Percentiles rank a stretch among this genome's conserved stretches.
Conservation (phyloP, 2,888 invertebrate genomes). For the Andrena bucephala region DNA sequence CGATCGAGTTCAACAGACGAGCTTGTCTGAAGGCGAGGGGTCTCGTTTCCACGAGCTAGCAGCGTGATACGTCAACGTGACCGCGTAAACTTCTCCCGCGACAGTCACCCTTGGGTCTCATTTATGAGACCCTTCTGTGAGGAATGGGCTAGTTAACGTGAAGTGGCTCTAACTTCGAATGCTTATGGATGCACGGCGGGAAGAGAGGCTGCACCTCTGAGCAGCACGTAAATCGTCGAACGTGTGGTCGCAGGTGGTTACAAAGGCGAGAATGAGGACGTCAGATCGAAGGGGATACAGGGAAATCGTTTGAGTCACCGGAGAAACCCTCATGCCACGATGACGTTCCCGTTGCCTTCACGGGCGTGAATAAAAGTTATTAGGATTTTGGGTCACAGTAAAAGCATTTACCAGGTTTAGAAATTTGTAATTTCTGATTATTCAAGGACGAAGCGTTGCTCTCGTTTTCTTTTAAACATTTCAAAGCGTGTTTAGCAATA, state of each 20-base stretch:
- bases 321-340: not conserved
- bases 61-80: conserved; percentile 20
- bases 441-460: too few species aligned
- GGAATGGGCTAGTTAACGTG: conserved; percentile 64
- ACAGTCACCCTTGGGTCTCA: conserved; percentile 52
- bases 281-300: conserved; percentile 1
- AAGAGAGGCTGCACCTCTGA: conserved; percentile 15
- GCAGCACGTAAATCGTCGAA: conserved; percentile 34
- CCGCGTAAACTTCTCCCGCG: conserved; percentile 35
- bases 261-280: conserved; percentile 30
- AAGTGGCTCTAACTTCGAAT: conserved; percentile 70
- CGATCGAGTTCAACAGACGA: conserved; percentile 6
- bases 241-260: conserved; percentile 44
- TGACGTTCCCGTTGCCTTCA: too few species aligned
- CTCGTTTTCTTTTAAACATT: too few species aligned
- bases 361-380: too few species aligned
- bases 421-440: too few species aligned
- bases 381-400: too few species aligned
- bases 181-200: conserved; percentile 51
- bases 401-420: too few species aligned
- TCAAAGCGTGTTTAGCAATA: too few species aligned
- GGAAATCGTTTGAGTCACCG: not conserved
- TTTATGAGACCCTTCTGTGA: conserved; percentile 59
- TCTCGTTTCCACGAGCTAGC: conserved; percentile 31
- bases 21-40: not conserved